Evolutionary conservation across 30 jellyfish, hydroid and myxozoan genomes (phyloP), one percentile per base, ranked within the genome.

Genomic region (Euphysa ruthae): DNA sequence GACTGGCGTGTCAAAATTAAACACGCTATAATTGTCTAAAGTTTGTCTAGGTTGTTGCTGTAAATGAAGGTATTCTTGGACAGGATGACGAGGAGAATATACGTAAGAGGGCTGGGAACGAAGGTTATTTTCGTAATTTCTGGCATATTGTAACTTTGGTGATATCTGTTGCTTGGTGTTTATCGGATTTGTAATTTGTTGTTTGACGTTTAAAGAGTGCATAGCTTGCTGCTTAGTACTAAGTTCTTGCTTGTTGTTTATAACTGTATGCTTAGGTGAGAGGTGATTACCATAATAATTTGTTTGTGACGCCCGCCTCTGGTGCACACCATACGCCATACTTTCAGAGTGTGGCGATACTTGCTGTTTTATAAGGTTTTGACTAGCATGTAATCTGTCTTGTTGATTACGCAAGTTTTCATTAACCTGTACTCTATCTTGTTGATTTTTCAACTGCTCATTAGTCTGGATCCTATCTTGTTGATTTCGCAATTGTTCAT

Each of bases 21-120:
- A 63, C 6, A 63, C 77, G 15, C 38, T 35, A 24, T 63, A 49
- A n/a, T 62, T 29, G 23, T 63, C 33, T 2, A 34, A 27, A 14
- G 57, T 25, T 34, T 63, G 77, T 22, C 77, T 35, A 0, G 42
- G 58, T 63, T 63, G 77, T n/a, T 63, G 77, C 18, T 29, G 0
- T 22, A 63, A 18, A 34, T 63, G 77, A 30, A 32, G 58, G 62
- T 35, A 34, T 4, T 18, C 24, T 30, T 34, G 42, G 35, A 18
- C 43, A 8, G 42, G 23, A 2, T 19, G 61, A 6, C 26, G 72
- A 24, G 52, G 72, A 35, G 52, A 24, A 4, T 31, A 24, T 24
- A 23, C 26, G 26, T 24, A 3, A 24, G 19, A n/a, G 26, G 42
- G 23, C 69, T 56, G 72, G 4, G 72, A 58, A 58, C 46, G 72